Conservation (phyloP, 1,140 invertebrate genomes). For the Leptinotarsa texana region DNA sequence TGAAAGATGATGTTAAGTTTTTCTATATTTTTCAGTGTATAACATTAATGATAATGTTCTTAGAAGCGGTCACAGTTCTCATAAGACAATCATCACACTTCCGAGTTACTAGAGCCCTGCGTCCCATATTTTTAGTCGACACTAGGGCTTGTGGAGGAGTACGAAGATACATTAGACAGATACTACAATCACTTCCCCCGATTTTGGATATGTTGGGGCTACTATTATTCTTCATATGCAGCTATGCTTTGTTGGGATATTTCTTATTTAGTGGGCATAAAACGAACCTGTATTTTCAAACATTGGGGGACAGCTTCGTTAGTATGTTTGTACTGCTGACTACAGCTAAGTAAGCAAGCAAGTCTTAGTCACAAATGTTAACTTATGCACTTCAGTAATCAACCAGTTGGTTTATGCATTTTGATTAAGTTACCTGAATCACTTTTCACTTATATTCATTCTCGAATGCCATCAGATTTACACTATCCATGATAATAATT, state of each 20-base stretch:
- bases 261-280: conserved; percentile 77
- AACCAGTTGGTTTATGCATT: neutral
- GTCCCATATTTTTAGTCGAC: conserved; percentile 90
- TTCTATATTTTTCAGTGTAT: conserved; percentile 64
- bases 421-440: neutral
- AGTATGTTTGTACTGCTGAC: conserved; percentile 89
- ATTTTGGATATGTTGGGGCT: conserved; percentile 88
- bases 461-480: too few relatives aligned
- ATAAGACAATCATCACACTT: conserved; percentile 84
- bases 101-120: conserved; percentile 80
- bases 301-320: conserved; percentile 82
- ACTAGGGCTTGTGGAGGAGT: conserved; percentile 81
- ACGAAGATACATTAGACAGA: conserved; percentile 72
- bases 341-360: conserved; percentile 80
- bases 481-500: too few relatives aligned
- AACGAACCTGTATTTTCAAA: conserved; percentile 77
- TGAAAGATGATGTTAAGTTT: too few relatives aligned
- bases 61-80: conserved; percentile 82
- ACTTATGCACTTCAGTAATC: too few relatives aligned
- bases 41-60: conserved; percentile 80
- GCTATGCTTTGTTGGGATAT: conserved; percentile 82
- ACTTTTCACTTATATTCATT: neutral
- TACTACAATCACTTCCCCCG: conserved; percentile 83
- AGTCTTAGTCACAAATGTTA: conserved; percentile 36
- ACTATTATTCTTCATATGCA: conserved; percentile 82